Evolutionary conservation across 2,797 vertebrate species (phyloP).

Genomic region (Anableps anableps): DNA sequence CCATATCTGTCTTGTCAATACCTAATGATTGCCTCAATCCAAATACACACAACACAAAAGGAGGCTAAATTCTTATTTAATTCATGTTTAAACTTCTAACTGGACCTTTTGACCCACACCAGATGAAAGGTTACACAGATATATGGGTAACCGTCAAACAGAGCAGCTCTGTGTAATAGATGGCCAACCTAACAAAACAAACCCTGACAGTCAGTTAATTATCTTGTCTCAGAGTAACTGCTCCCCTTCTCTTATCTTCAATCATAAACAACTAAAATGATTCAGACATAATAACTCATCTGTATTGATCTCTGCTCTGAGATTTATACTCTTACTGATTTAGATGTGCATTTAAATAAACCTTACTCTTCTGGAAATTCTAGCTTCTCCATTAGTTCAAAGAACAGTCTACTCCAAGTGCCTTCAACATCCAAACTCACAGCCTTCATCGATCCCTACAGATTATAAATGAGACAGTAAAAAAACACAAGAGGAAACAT

Average conservation of each 20-base stretch:
- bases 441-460: not conserved
- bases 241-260: conserved; percentile 14
- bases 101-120: conserved; percentile 30
- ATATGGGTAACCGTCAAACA: conserved; percentile 25
- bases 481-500: no score
- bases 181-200: conserved; percentile 36
- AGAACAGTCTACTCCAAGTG: conserved; percentile 10
- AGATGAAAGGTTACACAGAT: conserved; percentile 53
- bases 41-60: not conserved
- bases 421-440: conserved; percentile 3
- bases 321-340: conserved; percentile 20
- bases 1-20: not conserved
- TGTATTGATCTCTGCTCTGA: conserved; percentile 16
- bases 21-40: not conserved
- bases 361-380: conserved; percentile 1
- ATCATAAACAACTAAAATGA: conserved; percentile 42
- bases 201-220: conserved; percentile 23
- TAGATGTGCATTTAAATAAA: conserved; percentile 20
- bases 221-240: conserved; percentile 34
- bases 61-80: not conserved
- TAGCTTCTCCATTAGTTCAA: conserved; percentile 17
- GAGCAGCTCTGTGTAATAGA: conserved; percentile 19
- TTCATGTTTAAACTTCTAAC: conserved; percentile 19
- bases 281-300: conserved; percentile 21
- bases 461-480: no score